Evolutionary conservation across 1,140 invertebrate species (phyloP), one percentile per base, ranked within the genome.

Genomic region (Bombyx mori): DNA sequence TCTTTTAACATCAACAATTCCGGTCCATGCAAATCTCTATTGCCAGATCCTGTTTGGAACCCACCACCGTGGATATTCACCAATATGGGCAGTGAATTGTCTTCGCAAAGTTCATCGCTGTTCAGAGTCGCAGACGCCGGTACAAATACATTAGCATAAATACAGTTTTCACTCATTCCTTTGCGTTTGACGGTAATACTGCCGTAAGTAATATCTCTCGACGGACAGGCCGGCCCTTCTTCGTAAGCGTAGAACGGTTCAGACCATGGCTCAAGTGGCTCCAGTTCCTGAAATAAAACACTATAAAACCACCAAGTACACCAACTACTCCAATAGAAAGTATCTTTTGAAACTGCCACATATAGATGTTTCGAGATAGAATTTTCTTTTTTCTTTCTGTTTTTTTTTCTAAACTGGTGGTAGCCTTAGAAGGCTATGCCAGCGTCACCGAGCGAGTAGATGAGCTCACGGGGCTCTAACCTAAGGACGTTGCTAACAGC

Each of bases 31-130:
- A 89, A 60, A 12, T 88, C 85, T 1, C 82, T 71, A 57, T 89
- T 88, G 3, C 88, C 89, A 3, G 89, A 90, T 8, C 93, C 92
- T 55, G 82, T 82, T 0, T 89, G 82, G 63, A 94, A 94, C 8
- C 89, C 90, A 8, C 94, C 94, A 0, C 94, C 94, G 76, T 95
- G 92, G 8, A 96, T 89, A 86, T 91, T 95, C 2, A 95, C 90
- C 2, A 84, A 57, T 42, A 86, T 75, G 79, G 94, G 91, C 0
- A 94, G 91, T 5, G 69, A 72, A 48, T 54, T 12, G 42, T 8
- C 8, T 5, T 42, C 60, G 1, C 42, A 54, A 4, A 54, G 12
- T 53, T 35, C 49, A 6, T 60, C 64, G n/a, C 56, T 48, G 10
- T 51, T 44, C 35, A 65, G 49, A 8, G 64, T 66, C 60, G 42